A percentile compares a stretch with the other conserved stretches of the same genome.
Evolutionary conservation across 2,113 vertebrate species (phyloP).

Genomic region (Tragulus kanchil): DNA sequence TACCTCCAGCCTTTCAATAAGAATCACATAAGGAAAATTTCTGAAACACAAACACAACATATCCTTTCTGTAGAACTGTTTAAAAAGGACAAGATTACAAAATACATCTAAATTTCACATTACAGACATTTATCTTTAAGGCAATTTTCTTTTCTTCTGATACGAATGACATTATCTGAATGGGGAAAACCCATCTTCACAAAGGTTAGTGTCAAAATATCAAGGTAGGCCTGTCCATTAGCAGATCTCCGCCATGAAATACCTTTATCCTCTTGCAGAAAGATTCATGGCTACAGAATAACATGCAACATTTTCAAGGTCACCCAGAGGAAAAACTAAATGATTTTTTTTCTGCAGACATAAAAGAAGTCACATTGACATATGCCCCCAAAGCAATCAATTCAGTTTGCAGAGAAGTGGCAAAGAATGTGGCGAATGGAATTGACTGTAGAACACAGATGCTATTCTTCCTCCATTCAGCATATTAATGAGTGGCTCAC

Average conservation of each 20-base stretch:
- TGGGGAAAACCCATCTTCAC: not conserved
- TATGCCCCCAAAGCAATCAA: not conserved
- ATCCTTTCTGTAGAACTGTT: not conserved
- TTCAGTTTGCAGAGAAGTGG: slow-evolving; percentile 18
- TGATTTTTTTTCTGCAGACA: not conserved
- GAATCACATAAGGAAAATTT: not conserved
- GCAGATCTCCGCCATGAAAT: slow-evolving; percentile 37
- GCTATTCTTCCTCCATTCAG: not conserved
- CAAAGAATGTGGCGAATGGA: not conserved
- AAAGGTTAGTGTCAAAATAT: slow-evolving; percentile 67
- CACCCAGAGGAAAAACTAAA: slow-evolving; percentile 43
- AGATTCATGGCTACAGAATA: slow-evolving; percentile 54
- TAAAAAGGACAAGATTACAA: slow-evolving; percentile 21
- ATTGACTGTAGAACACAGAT: not conserved
- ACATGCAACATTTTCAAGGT: slow-evolving; percentile 45
- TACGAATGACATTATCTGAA: slow-evolving; percentile 56
- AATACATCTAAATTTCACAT: not conserved
- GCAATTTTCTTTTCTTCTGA: not conserved
- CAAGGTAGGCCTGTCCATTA: not conserved
- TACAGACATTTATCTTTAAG: slow-evolving; percentile 1
- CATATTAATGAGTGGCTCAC: not conserved
- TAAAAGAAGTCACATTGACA: slow-evolving; percentile 66
- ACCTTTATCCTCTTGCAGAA: slow-evolving; percentile 53
- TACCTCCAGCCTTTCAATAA: not conserved
- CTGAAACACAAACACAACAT: not conserved